Conservation (phyloP, 2,888 invertebrate species). For the Agrotis puta region DNA sequence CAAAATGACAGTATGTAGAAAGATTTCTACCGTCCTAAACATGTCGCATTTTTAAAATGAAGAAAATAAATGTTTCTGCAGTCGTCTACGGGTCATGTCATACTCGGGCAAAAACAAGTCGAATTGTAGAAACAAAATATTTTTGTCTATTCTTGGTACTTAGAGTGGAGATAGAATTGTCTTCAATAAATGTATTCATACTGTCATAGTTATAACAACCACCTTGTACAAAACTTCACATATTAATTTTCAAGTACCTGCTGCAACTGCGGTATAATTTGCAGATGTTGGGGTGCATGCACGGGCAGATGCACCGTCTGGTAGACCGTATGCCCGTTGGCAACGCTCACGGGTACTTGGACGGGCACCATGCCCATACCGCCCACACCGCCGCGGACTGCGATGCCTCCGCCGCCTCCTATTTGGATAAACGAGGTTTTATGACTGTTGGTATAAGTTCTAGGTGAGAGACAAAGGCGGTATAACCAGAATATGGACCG, state of each 20-base stretch:
- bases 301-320: constrained; percentile 98
- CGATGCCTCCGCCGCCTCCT: constrained; percentile 75
- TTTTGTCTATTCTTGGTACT: no score
- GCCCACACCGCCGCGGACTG: constrained; percentile 75
- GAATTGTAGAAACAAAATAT: no score
- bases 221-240: background rate
- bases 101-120: no score
- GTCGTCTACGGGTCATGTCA: no score
- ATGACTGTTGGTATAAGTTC: background rate
- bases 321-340: constrained; percentile 98
- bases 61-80: no score
- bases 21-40: no score
- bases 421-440: background rate
- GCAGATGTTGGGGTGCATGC: constrained; percentile 94
- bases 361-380: constrained; percentile 94
- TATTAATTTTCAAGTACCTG: constrained; percentile 87
- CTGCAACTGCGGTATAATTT: constrained; percentile 96
- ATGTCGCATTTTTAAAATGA: no score
- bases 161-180: no score
- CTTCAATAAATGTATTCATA: no score
- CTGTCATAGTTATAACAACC: background rate
- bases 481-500: background rate
- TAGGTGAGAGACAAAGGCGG: constrained; percentile 13
- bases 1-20: no score
- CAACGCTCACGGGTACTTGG: constrained; percentile 96